These are phyloP conservation scores for Uropsilus gracilis DNA, from an alignment of 2,113 vertebrate species.

Conservation along the genomic window DNA sequence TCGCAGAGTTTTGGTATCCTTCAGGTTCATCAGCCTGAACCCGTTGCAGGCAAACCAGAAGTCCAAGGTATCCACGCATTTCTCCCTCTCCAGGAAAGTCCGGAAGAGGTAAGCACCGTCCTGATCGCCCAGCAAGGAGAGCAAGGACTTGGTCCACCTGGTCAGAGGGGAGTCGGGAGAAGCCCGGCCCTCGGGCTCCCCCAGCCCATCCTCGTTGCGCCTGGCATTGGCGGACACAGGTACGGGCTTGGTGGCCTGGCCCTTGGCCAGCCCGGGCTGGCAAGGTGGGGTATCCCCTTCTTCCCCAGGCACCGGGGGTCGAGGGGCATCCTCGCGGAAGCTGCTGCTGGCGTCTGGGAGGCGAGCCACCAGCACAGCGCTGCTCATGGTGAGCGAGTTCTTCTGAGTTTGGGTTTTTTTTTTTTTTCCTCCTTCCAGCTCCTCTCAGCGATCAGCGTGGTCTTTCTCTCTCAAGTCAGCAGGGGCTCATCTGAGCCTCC, in stretches of 20 bases:
- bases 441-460: constrained; percentile 68
- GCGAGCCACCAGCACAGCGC: constrained; percentile 86
- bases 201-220: constrained; percentile 95
- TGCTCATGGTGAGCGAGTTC: constrained; percentile 93
- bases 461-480: constrained; percentile 92
- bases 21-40: constrained; percentile 98
- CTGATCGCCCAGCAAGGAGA: constrained; percentile 96
- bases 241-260: constrained; percentile 87
- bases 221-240: constrained; percentile 88
- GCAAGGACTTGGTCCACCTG: constrained; percentile 97
- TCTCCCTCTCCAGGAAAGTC: constrained; percentile 96
- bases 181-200: constrained; percentile 97
- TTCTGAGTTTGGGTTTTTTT: constrained; percentile 77
- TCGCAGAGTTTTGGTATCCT: constrained; percentile 96
- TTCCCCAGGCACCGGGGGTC: constrained; percentile 97
- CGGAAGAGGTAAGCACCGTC: constrained; percentile 97
- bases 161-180: constrained; percentile 95
- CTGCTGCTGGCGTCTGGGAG: constrained; percentile 94
- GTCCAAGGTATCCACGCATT: constrained; percentile 96
- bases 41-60: constrained; percentile 99
- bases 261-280: constrained; percentile 86
- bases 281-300: constrained; percentile 94
- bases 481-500: constrained; percentile 94
- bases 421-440: constrained; percentile 83
- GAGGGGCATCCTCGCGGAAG: constrained; percentile 98